phyloP scores from a whole-genome alignment of 2,888 invertebrate species.

The Drepana falcataria region DNA sequence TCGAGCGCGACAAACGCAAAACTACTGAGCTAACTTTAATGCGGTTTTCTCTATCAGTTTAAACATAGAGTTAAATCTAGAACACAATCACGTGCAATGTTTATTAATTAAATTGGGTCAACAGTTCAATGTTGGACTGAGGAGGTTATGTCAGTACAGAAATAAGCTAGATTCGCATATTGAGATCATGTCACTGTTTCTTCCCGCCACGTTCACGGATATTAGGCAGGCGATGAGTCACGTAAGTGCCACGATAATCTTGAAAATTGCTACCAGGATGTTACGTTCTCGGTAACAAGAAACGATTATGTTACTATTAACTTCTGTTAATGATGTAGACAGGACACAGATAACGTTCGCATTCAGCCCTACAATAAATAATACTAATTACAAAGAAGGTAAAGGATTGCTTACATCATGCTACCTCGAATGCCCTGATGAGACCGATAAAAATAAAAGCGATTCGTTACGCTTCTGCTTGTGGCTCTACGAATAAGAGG shows the following conservation, averaged over 20 bases:
- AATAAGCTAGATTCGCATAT: background rate
- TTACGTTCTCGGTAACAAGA: background rate
- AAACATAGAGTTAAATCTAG: too few relatives aligned
- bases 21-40: too few relatives aligned
- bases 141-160: background rate
- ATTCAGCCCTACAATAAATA: background rate
- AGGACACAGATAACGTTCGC: background rate
- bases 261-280: background rate
- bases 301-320: background rate
- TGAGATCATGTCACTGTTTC: background rate
- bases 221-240: background rate
- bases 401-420: background rate
- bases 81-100: too few relatives aligned
- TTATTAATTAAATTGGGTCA: too few relatives aligned
- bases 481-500: constrained; percentile 2
- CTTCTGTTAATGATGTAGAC: background rate
- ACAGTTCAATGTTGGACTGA: background rate
- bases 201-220: background rate
- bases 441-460: background rate
- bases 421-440: background rate
- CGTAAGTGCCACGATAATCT: background rate
- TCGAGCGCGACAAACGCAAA: too few relatives aligned
- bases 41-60: too few relatives aligned
- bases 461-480: background rate
- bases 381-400: background rate